phyloP scores from a whole-genome alignment of 1,140 invertebrate species.

The Trichogramma pretiosum region DNA sequence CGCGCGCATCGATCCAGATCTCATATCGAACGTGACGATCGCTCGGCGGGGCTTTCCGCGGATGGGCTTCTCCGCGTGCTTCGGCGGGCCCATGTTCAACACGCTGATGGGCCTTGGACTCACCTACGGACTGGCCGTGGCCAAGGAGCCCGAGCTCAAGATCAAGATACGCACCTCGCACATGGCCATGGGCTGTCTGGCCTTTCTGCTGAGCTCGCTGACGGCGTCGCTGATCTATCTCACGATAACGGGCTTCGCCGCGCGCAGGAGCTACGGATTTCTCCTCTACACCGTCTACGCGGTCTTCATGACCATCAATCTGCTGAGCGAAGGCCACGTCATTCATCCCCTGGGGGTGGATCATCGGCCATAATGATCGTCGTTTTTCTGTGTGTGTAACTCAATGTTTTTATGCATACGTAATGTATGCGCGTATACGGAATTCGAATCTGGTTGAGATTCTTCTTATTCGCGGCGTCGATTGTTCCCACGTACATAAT shows the following conservation, averaged over 20 bases:
- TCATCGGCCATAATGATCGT: no score
- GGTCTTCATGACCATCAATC: slow-evolving; percentile 34
- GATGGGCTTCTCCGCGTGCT: slow-evolving; percentile 63
- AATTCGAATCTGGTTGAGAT: no score
- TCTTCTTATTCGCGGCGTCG: no score
- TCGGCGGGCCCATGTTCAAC: slow-evolving; percentile 64
- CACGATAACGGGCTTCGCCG: slow-evolving; percentile 28
- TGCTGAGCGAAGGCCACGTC: slow-evolving; percentile 34
- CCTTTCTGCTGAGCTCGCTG: slow-evolving; percentile 36
- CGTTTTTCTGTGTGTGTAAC: no score
- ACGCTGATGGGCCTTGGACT: slow-evolving; percentile 42
- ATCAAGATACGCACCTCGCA: slow-evolving; percentile 33
- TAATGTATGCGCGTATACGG: no score
- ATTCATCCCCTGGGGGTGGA: slow-evolving; percentile 40
- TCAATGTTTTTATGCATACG: no score
- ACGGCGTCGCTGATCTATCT: slow-evolving; percentile 31
- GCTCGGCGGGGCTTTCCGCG: slow-evolving; percentile 56
- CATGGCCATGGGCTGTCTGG: slow-evolving; percentile 37
- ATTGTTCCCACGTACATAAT: no score
- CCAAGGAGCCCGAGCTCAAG: slow-evolving; percentile 15
- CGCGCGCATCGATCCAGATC: slow-evolving; percentile 47
- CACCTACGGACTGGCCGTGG: slow-evolving; percentile 29
- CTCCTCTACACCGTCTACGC: slow-evolving; percentile 34
- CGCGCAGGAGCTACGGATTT: slow-evolving; percentile 33
- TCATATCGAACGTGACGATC: slow-evolving; percentile 57